Evolutionary conservation across 2,113 vertebrate species (phyloP).

Genomic region (Aleadryas rufinucha): DNA sequence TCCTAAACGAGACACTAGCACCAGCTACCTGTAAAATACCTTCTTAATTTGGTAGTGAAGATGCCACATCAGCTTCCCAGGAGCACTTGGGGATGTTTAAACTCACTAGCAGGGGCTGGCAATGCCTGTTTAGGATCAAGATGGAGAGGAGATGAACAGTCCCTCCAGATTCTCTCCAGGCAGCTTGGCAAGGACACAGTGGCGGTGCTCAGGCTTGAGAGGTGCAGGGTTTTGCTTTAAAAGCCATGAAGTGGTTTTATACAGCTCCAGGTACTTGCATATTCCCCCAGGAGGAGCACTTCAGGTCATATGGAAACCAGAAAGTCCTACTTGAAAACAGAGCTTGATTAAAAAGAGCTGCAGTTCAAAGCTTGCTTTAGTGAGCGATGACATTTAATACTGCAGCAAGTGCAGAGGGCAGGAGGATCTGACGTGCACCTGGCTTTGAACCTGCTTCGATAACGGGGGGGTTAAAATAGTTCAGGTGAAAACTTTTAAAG

Average conservation of each 20-base stretch:
- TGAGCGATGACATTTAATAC: slow-evolving; percentile 11
- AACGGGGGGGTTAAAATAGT: background rate
- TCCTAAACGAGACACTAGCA: background rate
- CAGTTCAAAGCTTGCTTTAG: slow-evolving; percentile 44
- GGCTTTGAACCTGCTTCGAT: slow-evolving; percentile 21
- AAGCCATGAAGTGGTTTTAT: slow-evolving; percentile 35
- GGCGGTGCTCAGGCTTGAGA: background rate
- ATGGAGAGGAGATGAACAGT: background rate
- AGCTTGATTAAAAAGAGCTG: slow-evolving; percentile 56
- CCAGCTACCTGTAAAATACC: background rate
- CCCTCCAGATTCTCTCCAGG: background rate
- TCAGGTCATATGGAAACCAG: slow-evolving; percentile 45
- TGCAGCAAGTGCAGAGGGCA: slow-evolving; percentile 24
- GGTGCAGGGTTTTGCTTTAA: slow-evolving; percentile 8
- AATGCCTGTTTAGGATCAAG: background rate
- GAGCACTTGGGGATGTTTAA: background rate
- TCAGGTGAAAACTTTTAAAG: background rate
- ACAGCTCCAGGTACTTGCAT: slow-evolving; percentile 31
- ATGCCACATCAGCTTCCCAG: background rate
- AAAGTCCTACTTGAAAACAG: slow-evolving; percentile 53
- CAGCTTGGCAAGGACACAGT: background rate
- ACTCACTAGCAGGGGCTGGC: background rate
- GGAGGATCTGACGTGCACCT: slow-evolving; percentile 3
- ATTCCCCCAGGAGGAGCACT: slow-evolving; percentile 50
- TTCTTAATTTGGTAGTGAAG: background rate